Conservation (phyloP, 2,113 vertebrate species). For the Corythaixoides concolor region DNA sequence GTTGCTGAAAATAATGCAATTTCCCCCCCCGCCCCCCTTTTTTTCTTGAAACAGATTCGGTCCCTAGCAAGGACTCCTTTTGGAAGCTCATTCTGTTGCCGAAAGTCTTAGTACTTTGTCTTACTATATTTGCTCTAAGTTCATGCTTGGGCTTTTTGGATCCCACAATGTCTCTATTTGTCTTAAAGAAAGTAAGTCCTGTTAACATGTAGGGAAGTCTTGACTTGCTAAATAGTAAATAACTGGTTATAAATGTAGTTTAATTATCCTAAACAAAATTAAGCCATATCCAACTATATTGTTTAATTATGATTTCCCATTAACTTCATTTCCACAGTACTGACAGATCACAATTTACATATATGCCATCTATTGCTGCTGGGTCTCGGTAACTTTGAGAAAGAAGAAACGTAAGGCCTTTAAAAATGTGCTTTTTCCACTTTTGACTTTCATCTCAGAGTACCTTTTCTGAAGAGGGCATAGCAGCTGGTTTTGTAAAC, state of each 20-base stretch:
- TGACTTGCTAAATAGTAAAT: not conserved
- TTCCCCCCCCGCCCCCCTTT: not conserved
- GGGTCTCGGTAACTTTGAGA: not conserved
- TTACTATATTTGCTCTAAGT: constrained; percentile 83
- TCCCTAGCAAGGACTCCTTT: constrained; percentile 82
- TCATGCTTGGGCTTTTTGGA: constrained; percentile 89
- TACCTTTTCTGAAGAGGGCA: not conserved
- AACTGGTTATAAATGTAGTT: not conserved
- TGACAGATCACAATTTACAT: not conserved
- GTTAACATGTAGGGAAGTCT: not conserved
- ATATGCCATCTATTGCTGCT: not conserved
- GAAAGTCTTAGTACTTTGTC: constrained; percentile 82
- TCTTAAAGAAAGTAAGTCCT: constrained; percentile 81
- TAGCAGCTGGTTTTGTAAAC: not conserved
- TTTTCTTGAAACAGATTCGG: constrained; percentile 71
- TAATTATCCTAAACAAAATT: not conserved
- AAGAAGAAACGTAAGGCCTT: not conserved
- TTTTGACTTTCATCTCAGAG: not conserved
- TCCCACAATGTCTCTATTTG: constrained; percentile 89
- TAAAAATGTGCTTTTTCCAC: not conserved
- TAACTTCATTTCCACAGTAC: not conserved
- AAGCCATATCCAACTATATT: not conserved
- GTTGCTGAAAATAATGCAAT: not conserved
- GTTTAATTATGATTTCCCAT: too few species aligned
- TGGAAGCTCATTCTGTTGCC: constrained; percentile 78